Percentiles rank a stretch among this genome's conserved stretches.
phyloP scores from a whole-genome alignment of 2,888 invertebrate genomes.

The Julus scandinavius region DNA sequence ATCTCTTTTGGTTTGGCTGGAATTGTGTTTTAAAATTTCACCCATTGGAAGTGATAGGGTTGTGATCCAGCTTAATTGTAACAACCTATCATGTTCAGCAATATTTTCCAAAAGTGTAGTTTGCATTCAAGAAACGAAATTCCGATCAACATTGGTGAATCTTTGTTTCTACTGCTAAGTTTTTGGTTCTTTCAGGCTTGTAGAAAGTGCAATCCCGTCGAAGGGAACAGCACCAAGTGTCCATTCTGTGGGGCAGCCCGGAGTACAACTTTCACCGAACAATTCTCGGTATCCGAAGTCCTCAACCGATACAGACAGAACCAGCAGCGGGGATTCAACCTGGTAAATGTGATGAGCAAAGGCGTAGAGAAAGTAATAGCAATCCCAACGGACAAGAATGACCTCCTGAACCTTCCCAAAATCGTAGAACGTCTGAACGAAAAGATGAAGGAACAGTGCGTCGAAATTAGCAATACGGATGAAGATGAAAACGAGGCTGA shows the following conservation, averaged over 20 bases:
- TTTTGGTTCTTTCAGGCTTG: slow-evolving; percentile 53
- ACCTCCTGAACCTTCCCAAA: neutral
- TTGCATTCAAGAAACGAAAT: no score
- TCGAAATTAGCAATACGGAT: neutral
- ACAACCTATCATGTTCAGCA: no score
- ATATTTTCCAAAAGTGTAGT: no score
- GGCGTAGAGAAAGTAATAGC: neutral
- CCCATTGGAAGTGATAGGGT: no score
- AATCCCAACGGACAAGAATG: neutral
- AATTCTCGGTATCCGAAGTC: neutral
- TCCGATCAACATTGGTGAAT: no score
- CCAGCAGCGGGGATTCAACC: slow-evolving; percentile 2
- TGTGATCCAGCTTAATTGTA: no score
- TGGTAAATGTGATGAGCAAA: neutral
- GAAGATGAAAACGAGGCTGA: neutral
- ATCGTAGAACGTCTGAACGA: neutral
- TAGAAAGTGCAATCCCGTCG: slow-evolving; percentile 50
- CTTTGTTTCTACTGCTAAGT: no score
- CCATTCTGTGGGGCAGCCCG: slow-evolving; percentile 22
- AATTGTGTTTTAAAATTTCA: no score
- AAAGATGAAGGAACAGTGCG: slow-evolving; percentile 1
- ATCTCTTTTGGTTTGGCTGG: no score
- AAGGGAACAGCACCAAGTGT: slow-evolving; percentile 45
- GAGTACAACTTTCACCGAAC: slow-evolving; percentile 50
- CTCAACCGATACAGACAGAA: slow-evolving; percentile 41